Base-by-base conservation (phyloP, 2,888 invertebrate species). In the Phalera bucephala region DNA sequence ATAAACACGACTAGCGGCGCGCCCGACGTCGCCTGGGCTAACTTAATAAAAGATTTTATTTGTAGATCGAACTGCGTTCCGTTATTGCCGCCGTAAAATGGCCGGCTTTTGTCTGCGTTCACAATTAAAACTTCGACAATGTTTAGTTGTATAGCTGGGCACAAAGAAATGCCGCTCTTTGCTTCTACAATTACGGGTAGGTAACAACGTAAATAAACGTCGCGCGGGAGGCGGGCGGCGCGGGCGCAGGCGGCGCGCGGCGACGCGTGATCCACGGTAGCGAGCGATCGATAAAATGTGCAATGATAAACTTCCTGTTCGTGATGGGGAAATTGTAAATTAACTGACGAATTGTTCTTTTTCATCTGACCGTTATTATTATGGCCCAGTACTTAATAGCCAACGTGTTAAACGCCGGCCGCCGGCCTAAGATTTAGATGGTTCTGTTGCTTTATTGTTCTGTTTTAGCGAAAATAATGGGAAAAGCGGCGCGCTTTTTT, bases 81-180 rank as follows among this genome's bases (percentile, higher is more conserved):
- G 74, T 74, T 73, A 73, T 69, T 67, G 69, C 71, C 62, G 73
- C 75, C 64, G 76, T 83, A 67, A 79, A 76, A 72, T 67, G 61
- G 69, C 71, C 71, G 72, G 61, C 80, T 75, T 81, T 80, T 79
- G 83, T 84, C 81, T 86, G 79, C 74, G 67, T 82, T 75, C 79
- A 84, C 86, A 85, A 84, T 87, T 86, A 85, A 86, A 85, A 80
- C 68, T 82, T 76, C 73, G 70, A 85, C 84, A 80, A 76, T 81
- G 80, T 82, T 82, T 82, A 76, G 83, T 82, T 78, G 72, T 73
- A 75, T 69, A 63, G 49, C 53, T 46, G 44, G 65, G 71, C 63
- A 84, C 83, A 86, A 85, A 85, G 86, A 81, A 80, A 80, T 74
- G 85, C 87, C 87, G 86, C 81, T 74, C 76, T 71, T 74, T 75